phyloP scores from a whole-genome alignment of 2,113 vertebrate species.

The Salvelinus sp. region DNA sequence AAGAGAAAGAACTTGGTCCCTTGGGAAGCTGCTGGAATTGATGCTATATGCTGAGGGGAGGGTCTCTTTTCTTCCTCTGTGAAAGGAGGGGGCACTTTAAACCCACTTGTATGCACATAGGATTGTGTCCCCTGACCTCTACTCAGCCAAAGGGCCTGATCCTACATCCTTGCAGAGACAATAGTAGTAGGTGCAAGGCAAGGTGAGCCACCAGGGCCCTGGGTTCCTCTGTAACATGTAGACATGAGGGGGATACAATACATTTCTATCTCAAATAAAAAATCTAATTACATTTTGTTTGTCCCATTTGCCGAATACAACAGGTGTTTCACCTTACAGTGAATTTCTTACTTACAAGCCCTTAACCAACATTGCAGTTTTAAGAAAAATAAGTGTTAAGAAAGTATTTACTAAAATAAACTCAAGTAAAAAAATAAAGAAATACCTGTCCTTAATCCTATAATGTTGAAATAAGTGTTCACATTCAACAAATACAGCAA shows the following conservation, averaged over 20 bases:
- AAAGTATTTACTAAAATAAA: too few species aligned
- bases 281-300: too few species aligned
- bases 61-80: conserved; percentile 49
- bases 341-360: too few species aligned
- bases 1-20: conserved; percentile 46
- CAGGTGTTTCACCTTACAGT: too few species aligned
- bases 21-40: conserved; percentile 52
- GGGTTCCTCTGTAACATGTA: background rate
- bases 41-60: conserved; percentile 54
- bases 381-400: too few species aligned
- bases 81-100: conserved; percentile 53
- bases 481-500: background rate
- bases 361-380: too few species aligned
- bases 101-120: conserved; percentile 58
- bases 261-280: background rate
- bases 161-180: conserved; percentile 51
- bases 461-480: too few species aligned
- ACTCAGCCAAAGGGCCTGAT: conserved; percentile 50
- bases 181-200: conserved; percentile 22
- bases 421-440: too few species aligned
- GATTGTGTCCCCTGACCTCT: conserved; percentile 54
- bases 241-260: background rate
- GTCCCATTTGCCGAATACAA: too few species aligned
- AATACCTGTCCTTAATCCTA: background rate
- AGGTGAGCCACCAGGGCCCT: background rate